Base-by-base conservation (phyloP, 2,888 invertebrate genomes). In the Cheilosia variabilis region DNA sequence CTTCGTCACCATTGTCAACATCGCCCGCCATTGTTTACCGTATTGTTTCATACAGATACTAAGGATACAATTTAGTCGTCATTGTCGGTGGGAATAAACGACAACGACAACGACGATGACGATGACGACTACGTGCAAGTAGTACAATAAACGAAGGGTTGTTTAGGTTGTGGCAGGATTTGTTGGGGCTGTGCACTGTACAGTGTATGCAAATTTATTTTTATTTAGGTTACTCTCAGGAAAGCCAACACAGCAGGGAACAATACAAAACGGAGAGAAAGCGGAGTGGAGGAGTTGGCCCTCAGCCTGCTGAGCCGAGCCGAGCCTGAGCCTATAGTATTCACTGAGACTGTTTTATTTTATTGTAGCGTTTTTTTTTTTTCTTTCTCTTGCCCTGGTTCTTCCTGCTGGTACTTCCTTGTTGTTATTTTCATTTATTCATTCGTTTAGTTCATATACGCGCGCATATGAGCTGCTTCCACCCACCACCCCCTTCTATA, bases 141-240 rank as follows among this genome's bases (percentile, higher is more conserved):
- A 78, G 76, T 73, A 82, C 72, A 81, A 65, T 69, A 79, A 73
- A 78, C 62, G 69, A 75, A 58, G 73, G 63, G 60, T 73, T 79
- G 68, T 58, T 83, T 63, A 68, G 83, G 55, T 52, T 69, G 75
- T 82, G 77, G 82, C 65, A 66, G 65, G 77, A 82, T 77, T 82
- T 77, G 82, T 82, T 82, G 50, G 82, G 53, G 65, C 77, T 77
- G 66, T 75, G 53, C 80, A 66, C 13, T 37, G 37, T 37, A 37
- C 13, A 37, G 31, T 9, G 31, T 80, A 84, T 84, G 84, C 65
- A 80, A 75, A 84, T 84, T 84, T 75, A 75, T 80, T 84, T 80
- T 84, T 84, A 84, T 84, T 84, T 84, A 66, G 84, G 84, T 84
- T 84, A 84, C 75, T 80, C 75, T 84, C 75, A 84, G 84, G 84